Evolutionary conservation across 2,888 invertebrate genomes (phyloP), one percentile per base, ranked within the genome.

Genomic region (Siphlonurus alternatus): DNA sequence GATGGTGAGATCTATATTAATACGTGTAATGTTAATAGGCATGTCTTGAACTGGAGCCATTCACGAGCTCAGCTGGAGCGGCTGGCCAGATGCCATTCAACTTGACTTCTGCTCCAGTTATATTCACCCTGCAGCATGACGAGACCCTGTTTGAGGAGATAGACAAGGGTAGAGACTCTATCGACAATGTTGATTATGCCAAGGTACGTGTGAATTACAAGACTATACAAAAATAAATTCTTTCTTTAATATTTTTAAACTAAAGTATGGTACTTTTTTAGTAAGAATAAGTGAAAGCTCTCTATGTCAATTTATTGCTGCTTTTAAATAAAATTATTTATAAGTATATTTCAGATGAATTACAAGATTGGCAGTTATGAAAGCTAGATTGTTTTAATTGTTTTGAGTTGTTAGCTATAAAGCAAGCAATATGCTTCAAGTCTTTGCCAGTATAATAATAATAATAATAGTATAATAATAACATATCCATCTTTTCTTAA

Each of bases 51-150:
- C 77, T 89, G 20, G 88, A 89, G 71, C 85, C 88, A 1, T 91
- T 90, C 67, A 64, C 64, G 7, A 22, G 59, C 38, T 59, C 60
- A 20, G 59, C 64, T 1, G 59, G 64, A 51, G 51, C 59, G 23
- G 60, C 60, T 53, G 61, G 59, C 2, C 60, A 80, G 1, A 76
- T 78, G 20, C 72, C 80, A 0, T 88, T 89, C 74, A 87, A 84
- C 66, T 75, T 93, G 69, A 85, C 89, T 1, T 87, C 87, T 71
- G 90, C 91, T 2, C 93, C 93, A 0, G 86, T 92, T 2, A 79
- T 93, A 70, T 90, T 90, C 68, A 89, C 91, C 65, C 76, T 93
- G 56, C 85, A 88, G 72, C 79, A 86, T 65, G 86, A 88, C 71
- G 85, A 86, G 2, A 76, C 80, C 3, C 75, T 90, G 67, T 87